phyloP scores from a whole-genome alignment of 2,113 vertebrate genomes.

The Anser brachyrhynchus region DNA sequence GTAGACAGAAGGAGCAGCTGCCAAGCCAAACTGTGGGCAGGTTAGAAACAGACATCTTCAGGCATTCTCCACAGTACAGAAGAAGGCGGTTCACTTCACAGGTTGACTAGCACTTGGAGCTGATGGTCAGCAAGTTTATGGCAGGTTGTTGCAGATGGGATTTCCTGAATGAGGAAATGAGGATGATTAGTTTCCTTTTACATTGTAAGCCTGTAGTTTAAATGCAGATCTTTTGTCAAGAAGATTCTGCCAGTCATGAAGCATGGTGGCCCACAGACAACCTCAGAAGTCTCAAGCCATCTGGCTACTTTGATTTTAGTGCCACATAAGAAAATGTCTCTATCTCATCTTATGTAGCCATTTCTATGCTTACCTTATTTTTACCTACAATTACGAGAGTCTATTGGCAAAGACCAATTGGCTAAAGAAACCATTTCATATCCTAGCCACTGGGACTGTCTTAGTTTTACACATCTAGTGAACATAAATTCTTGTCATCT shows the following conservation, averaged over 20 bases:
- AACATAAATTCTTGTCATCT: conserved; percentile 72
- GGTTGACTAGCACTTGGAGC: background rate
- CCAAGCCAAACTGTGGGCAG: background rate
- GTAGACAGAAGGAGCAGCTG: background rate
- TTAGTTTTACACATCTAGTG: conserved; percentile 69
- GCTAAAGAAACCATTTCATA: conserved; percentile 35
- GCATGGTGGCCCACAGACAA: background rate
- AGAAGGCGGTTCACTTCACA: background rate
- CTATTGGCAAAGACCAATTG: background rate
- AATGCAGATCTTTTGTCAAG: background rate
- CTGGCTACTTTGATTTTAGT: conserved; percentile 12
- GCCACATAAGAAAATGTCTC: background rate
- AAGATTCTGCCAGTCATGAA: background rate
- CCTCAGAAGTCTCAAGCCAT: background rate
- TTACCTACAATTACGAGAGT: background rate
- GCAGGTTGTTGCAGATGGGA: background rate
- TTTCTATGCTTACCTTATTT: background rate
- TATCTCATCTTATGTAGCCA: background rate
- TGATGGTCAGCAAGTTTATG: background rate
- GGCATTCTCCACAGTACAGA: background rate
- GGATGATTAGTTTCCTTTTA: background rate
- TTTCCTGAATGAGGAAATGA: background rate
- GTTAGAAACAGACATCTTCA: background rate
- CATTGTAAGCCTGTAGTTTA: background rate
- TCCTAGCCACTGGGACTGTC: conserved; percentile 5